Conservation (phyloP, 2,113 vertebrate genomes). For the Cervus canadensis region DNA sequence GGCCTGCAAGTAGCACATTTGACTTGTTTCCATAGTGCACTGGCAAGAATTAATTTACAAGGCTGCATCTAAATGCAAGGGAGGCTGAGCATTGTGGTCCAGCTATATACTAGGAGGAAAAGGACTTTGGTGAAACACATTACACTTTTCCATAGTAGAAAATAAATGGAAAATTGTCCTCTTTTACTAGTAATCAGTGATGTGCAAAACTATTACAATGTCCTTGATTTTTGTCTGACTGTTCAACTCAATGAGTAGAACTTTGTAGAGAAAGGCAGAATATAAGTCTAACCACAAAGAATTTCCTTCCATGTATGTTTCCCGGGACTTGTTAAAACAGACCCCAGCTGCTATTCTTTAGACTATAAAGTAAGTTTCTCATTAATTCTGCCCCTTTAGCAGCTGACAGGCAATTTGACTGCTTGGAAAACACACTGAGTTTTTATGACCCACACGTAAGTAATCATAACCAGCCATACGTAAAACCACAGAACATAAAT, state of each 20-base stretch:
- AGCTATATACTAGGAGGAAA: neutral
- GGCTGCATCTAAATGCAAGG: neutral
- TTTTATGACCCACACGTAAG: constrained; percentile 72
- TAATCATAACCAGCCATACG: constrained; percentile 69
- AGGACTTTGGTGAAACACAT: neutral
- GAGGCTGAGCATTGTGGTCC: neutral
- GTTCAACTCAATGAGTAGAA: constrained; percentile 14
- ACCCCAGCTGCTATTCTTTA: constrained; percentile 61
- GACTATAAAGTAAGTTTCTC: constrained; percentile 68
- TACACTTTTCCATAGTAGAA: neutral
- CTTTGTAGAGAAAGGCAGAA: constrained; percentile 2
- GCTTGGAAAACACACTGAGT: constrained; percentile 66
- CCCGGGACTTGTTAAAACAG: constrained; percentile 66
- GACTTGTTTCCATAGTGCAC: neutral
- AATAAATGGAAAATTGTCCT: neutral
- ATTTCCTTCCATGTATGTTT: constrained; percentile 20
- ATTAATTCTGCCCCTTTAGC: constrained; percentile 68
- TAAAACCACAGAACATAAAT: constrained; percentile 64
- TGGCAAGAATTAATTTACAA: neutral
- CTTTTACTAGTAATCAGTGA: neutral
- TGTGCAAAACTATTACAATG: neutral
- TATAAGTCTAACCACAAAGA: constrained; percentile 45
- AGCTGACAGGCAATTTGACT: constrained; percentile 72
- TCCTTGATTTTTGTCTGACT: constrained; percentile 32
- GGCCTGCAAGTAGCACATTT: neutral